Evolutionary conservation across 2,888 invertebrate species (phyloP).

Genomic region (Aleiodes leptofemur): DNA sequence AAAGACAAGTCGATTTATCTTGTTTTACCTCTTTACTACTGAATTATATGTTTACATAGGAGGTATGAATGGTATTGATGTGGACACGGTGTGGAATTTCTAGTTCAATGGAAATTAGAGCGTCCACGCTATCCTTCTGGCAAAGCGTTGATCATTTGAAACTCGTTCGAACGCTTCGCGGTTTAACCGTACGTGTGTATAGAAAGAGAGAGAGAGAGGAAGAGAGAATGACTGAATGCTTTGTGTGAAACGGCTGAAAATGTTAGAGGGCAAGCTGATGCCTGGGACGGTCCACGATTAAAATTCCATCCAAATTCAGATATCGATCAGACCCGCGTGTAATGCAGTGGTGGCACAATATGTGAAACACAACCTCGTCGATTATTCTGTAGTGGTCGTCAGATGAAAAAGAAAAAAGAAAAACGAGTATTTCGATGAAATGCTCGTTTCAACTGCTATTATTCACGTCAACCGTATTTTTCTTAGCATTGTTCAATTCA

Average conservation of each 20-base stretch:
- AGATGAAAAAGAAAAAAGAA: neutral
- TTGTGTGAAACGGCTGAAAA: conserved; percentile 2
- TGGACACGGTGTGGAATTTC: conserved; percentile 8
- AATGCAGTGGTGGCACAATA: conserved; percentile 16
- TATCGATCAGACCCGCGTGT: conserved; percentile 38
- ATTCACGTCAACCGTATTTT: conserved; percentile 23
- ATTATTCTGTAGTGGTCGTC: conserved; percentile 17
- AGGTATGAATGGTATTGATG: conserved; percentile 8
- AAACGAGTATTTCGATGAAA: neutral
- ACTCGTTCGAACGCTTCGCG: conserved; percentile 15
- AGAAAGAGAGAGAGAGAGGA: neutral
- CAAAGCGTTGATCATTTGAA: conserved; percentile 21
- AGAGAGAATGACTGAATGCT: neutral
- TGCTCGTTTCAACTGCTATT: conserved; percentile 12
- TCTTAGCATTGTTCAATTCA: neutral
- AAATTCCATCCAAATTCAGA: conserved; percentile 51
- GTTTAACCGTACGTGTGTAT: neutral
- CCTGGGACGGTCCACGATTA: conserved; percentile 46
- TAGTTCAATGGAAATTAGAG: conserved; percentile 6
- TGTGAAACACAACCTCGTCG: conserved; percentile 21
- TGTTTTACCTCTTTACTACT: too few relatives aligned
- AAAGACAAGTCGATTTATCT: too few relatives aligned
- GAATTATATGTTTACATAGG: neutral
- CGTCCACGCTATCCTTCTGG: neutral
- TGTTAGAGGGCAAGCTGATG: conserved; percentile 21